phyloP scores from a whole-genome alignment of 2,113 vertebrate species.

The Semicossyphus pulcher region DNA sequence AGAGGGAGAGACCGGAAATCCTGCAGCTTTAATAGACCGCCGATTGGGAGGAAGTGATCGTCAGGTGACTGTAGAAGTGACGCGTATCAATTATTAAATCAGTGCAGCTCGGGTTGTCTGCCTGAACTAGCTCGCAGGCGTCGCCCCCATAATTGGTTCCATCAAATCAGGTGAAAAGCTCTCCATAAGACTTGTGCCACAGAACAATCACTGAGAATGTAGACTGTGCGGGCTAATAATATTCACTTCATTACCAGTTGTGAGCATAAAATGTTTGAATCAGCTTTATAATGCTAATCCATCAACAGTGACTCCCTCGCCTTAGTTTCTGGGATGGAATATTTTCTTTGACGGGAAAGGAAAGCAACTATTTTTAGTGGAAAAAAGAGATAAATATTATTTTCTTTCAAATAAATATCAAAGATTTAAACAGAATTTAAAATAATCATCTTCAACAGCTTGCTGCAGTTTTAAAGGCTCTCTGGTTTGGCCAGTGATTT shows the following conservation, averaged over 20 bases:
- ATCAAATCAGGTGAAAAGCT: constrained; percentile 27
- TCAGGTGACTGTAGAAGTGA: no score
- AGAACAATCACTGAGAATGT: constrained; percentile 20
- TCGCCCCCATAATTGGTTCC: constrained; percentile 20
- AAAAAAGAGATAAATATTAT: constrained; percentile 31
- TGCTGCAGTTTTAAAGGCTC: not conserved
- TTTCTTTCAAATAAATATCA: not conserved
- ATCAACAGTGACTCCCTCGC: constrained; percentile 10
- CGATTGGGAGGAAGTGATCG: no score
- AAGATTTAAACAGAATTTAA: constrained; percentile 23
- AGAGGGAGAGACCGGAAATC: no score
- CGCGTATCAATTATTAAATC: no score
- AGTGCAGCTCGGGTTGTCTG: no score
- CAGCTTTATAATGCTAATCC: constrained; percentile 52
- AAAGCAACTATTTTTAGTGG: constrained; percentile 15
- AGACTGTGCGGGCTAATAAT: constrained; percentile 22
- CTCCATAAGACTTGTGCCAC: not conserved
- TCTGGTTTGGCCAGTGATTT: constrained; percentile 6
- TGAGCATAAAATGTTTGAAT: constrained; percentile 36
- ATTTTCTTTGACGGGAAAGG: constrained; percentile 28
- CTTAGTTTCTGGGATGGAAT: constrained; percentile 34
- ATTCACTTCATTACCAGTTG: constrained; percentile 46
- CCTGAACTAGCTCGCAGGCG: no score
- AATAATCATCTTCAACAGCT: not conserved
- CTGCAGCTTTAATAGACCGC: no score